Percentiles rank a stretch among this genome's conserved stretches.
These are phyloP conservation scores for Diorhabda sublineata DNA, from an alignment of 1,140 invertebrate species.

Conservation along the genomic window DNA sequence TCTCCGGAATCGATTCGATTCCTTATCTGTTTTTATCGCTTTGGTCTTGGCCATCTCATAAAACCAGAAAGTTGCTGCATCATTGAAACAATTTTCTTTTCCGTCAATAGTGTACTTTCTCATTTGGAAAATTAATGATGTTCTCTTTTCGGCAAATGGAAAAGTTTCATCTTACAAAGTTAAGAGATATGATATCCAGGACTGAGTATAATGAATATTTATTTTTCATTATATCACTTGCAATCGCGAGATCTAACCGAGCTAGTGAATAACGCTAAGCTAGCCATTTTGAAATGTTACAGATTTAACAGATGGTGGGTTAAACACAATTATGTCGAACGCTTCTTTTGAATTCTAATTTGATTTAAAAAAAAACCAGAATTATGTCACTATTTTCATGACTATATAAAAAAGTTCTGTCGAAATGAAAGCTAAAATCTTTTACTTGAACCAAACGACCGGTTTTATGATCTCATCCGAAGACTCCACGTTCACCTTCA, in stretches of 20 bases:
- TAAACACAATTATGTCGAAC: too few species aligned
- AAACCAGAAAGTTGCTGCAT: slow-evolving; percentile 11
- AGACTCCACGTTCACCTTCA: too few species aligned
- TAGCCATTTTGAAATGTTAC: too few species aligned
- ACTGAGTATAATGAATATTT: slow-evolving; percentile 6
- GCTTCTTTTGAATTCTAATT: too few species aligned
- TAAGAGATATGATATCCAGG: background rate
- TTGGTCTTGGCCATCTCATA: background rate
- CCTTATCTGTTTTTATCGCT: background rate
- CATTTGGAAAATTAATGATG: slow-evolving; percentile 16
- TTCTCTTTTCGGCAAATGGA: slow-evolving; percentile 6
- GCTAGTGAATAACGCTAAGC: too few species aligned
- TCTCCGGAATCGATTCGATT: background rate
- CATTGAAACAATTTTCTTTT: slow-evolving; percentile 16
- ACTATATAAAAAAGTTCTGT: background rate
- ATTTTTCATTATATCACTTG: slow-evolving; percentile 9
- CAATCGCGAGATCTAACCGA: background rate
- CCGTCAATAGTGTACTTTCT: slow-evolving; percentile 11
- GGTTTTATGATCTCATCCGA: background rate
- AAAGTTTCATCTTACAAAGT: slow-evolving; percentile 1
- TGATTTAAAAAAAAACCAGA: background rate
- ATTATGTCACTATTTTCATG: background rate
- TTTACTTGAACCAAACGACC: background rate
- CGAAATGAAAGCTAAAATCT: slow-evolving; percentile 1
- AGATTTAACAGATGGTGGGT: too few species aligned